A percentile compares a stretch with the other conserved stretches of the same genome.
Evolutionary conservation across 1,140 invertebrate genomes (phyloP).

Genomic region (Acromyrmex charruanus): DNA sequence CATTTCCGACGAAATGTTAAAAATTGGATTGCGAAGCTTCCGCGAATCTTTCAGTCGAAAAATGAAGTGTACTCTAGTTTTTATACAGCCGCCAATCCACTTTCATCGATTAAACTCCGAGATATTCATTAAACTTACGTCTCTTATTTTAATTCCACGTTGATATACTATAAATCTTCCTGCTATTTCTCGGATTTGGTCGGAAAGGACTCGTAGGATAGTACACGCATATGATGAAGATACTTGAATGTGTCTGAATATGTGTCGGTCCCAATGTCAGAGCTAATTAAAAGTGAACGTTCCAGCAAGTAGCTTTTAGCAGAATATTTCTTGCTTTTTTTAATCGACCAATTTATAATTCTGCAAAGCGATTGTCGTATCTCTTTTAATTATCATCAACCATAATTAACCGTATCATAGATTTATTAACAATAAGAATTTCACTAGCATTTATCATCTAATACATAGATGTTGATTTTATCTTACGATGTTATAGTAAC

Average conservation of each 20-base stretch:
- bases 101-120: conserved; percentile 44
- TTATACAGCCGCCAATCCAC: background rate
- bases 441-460: background rate
- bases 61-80: conserved; percentile 4
- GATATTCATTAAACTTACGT: conserved; percentile 43
- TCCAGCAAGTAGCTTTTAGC: conserved; percentile 68
- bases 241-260: conserved; percentile 62
- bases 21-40: conserved; percentile 7
- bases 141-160: conserved; percentile 46
- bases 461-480: background rate
- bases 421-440: conserved; percentile 15
- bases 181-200: background rate
- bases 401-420: background rate
- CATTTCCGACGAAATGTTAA: background rate
- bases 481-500: background rate
- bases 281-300: conserved; percentile 77
- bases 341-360: conserved; percentile 8
- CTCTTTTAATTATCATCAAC: conserved; percentile 16
- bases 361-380: background rate
- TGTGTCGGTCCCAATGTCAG: conserved; percentile 75
- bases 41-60: conserved; percentile 20
- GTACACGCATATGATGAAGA: conserved; percentile 45
- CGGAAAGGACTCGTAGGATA: background rate
- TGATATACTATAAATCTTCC: background rate
- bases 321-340: conserved; percentile 43